These are phyloP conservation scores for Scaeva pyrastri DNA, from an alignment of 2,888 invertebrate species.

Conservation along the genomic window DNA sequence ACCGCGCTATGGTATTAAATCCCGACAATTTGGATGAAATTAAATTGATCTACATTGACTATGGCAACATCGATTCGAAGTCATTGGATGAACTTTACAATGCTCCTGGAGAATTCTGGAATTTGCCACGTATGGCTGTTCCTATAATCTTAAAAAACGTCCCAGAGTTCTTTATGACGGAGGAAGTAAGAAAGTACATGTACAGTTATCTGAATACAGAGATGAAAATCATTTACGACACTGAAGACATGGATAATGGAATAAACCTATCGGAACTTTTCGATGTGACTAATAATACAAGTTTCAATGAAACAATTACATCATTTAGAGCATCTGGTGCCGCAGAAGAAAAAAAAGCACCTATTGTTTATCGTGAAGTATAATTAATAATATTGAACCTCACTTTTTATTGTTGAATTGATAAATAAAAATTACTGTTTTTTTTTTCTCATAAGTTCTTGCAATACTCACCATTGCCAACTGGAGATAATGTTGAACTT, in stretches of 20 bases:
- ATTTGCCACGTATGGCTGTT: conserved; percentile 78
- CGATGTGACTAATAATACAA: conserved; percentile 78
- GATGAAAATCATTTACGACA: conserved; percentile 78
- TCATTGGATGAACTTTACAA: conserved; percentile 78
- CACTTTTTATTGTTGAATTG: neutral
- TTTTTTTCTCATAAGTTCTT: conserved; percentile 77
- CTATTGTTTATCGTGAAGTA: conserved; percentile 78
- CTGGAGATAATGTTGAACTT: conserved; percentile 79
- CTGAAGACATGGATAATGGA: conserved; percentile 77
- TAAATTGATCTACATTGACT: conserved; percentile 80
- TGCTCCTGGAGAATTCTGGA: conserved; percentile 77
- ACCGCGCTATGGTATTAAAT: conserved; percentile 81
- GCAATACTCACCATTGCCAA: conserved; percentile 77
- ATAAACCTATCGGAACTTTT: conserved; percentile 79
- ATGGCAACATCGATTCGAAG: conserved; percentile 80
- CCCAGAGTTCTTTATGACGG: conserved; percentile 78
- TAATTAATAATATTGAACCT: conserved; percentile 50
- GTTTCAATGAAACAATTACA: conserved; percentile 79
- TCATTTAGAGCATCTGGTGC: conserved; percentile 77
- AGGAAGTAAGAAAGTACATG: conserved; percentile 79
- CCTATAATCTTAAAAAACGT: conserved; percentile 81
- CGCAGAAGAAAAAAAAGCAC: conserved; percentile 76
- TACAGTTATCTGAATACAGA: conserved; percentile 77
- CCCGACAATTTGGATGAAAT: conserved; percentile 78
- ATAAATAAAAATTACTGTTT: neutral